Evolutionary conservation across 2,888 invertebrate species (phyloP).

Genomic region (Macaria notata): DNA sequence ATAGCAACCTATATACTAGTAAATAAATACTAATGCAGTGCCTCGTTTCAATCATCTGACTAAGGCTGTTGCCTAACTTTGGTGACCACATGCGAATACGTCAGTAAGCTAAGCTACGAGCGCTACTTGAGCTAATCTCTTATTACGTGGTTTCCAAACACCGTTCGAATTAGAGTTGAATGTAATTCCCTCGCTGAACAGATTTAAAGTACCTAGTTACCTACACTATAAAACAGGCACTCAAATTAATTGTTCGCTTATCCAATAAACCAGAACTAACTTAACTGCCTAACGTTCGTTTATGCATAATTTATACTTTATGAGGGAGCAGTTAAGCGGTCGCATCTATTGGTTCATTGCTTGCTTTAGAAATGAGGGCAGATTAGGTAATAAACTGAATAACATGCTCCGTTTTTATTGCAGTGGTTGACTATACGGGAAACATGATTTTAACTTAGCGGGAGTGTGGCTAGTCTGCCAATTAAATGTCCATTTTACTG

Average conservation of each 20-base stretch:
- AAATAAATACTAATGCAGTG: neutral
- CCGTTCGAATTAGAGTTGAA: neutral
- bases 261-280: slow-evolving; percentile 17
- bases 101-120: too few relatives aligned
- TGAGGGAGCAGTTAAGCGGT: slow-evolving; percentile 20
- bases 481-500: too few relatives aligned
- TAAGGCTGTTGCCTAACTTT: too few relatives aligned
- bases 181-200: slow-evolving; percentile 7
- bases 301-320: slow-evolving; percentile 26
- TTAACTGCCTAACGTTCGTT: slow-evolving; percentile 19
- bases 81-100: too few relatives aligned
- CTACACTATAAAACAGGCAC: slow-evolving; percentile 19
- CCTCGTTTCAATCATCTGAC: neutral
- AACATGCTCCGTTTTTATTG: slow-evolving; percentile 14
- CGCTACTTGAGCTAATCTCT: neutral
- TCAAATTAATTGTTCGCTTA: slow-evolving; percentile 24
- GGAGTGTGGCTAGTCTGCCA: neutral
- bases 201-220: slow-evolving; percentile 8
- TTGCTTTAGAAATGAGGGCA: slow-evolving; percentile 28
- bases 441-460: slow-evolving; percentile 10
- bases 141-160: neutral
- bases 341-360: slow-evolving; percentile 19
- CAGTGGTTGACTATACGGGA: slow-evolving; percentile 10
- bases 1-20: neutral
- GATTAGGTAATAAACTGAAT: slow-evolving; percentile 27